These are phyloP conservation scores for Scaptomyza parva DNA, from an alignment of 2,888 invertebrate species.

Conservation along the genomic window DNA sequence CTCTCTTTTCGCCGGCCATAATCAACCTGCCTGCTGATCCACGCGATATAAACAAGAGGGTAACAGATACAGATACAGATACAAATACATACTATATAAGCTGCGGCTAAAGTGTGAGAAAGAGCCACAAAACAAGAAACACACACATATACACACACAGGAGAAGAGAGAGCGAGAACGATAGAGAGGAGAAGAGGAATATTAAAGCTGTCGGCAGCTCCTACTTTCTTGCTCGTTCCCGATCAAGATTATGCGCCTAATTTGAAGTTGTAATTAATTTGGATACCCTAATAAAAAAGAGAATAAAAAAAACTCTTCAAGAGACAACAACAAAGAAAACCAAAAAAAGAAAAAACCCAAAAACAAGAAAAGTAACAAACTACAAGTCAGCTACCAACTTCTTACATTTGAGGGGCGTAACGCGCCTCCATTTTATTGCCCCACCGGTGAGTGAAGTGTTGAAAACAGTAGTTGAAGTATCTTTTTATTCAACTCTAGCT, in stretches of 20 bases:
- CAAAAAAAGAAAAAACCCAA: constrained; percentile 39
- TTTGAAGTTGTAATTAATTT: constrained; percentile 83
- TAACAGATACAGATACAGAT: constrained; percentile 44
- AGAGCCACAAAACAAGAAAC: constrained; percentile 17
- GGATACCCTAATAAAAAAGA: constrained; percentile 80
- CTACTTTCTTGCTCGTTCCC: constrained; percentile 44
- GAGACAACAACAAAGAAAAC: constrained; percentile 27
- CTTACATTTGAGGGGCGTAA: constrained; percentile 63
- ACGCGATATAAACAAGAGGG: constrained; percentile 64
- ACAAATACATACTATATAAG: constrained; percentile 40
- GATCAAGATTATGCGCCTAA: constrained; percentile 82
- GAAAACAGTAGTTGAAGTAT: constrained; percentile 80
- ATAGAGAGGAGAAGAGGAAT: constrained; percentile 18
- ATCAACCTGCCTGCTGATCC: constrained; percentile 79
- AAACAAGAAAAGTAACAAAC: constrained; percentile 37
- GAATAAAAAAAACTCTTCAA: constrained; percentile 46
- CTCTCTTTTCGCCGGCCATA: constrained; percentile 57
- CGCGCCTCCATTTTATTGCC: constrained; percentile 76
- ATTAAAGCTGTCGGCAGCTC: constrained; percentile 42
- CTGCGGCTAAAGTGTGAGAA: constrained; percentile 16
- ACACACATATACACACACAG: constrained; percentile 20
- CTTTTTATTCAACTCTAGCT: constrained; percentile 41
- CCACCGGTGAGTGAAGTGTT: constrained; percentile 81
- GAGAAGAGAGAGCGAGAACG: not conserved
- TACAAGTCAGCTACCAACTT: constrained; percentile 32